Evolutionary conservation across 1,140 invertebrate species (phyloP), one percentile per base, ranked within the genome.

Genomic region (Adoxophyes honmai): DNA sequence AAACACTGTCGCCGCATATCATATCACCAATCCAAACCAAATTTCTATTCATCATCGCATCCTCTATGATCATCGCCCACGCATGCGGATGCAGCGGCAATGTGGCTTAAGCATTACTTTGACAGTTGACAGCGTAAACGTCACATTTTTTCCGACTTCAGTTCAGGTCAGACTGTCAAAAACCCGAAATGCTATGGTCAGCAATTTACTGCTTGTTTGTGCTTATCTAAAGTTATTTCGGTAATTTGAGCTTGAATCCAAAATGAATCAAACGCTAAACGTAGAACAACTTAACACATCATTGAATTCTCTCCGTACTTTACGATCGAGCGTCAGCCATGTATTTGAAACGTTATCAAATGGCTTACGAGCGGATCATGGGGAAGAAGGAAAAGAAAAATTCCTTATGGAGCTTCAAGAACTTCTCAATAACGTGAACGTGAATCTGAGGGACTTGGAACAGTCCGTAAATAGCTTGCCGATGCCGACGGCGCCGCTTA

Each of bases 381-480:
- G 93, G 0, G 93, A 94, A 73, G 95, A 96, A 44, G 93, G 92
- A 37, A 94, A 93, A 79, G 94, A 95, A 67, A 95, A 95, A 79
- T 96, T 95, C 84, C 86, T 96, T n/a, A 68, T 92, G 9, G 95
- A 96, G 79, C 90, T 96, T 13, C 95, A 96, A 81, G 94, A 95
- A 57, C 88, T 94, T 34, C 87, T 96, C 1, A 92, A 91, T 36
- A 93, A 92, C 59, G 94, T 96, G 0, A 95, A 94, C 66, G 90
- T 92, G 15, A 94, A 96, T 75, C 85, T 96, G 55, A 91, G 94
- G 66, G 95, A 96, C 73, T 93, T 96, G 4, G 95, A 97, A 79
- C 93, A 93, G 79, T 90, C 94, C 5, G 92, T 95, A 1, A 92
- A 91, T 55, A 91, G 90, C 34, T 79, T 98, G 13, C 93, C 92